Percentiles rank a stretch among this genome's conserved stretches.
Evolutionary conservation across 2,888 invertebrate genomes (phyloP).

Genomic region (Drosophila peninsularis): DNA sequence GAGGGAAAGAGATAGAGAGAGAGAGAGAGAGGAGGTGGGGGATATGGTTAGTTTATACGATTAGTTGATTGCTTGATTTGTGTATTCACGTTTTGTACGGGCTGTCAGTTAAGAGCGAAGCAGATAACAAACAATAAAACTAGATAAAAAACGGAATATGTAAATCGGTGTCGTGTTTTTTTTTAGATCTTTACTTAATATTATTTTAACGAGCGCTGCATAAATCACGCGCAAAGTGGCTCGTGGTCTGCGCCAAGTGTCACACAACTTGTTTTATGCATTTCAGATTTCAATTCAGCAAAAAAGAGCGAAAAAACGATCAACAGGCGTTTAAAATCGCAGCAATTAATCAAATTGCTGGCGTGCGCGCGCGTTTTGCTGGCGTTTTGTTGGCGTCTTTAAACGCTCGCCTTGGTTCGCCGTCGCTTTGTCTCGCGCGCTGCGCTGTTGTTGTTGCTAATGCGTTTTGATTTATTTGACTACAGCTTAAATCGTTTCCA

Average conservation of each 20-base stretch:
- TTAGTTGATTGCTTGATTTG: constrained; percentile 41
- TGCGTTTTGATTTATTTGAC: constrained; percentile 55
- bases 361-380: constrained; percentile 55
- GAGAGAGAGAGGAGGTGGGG: not conserved
- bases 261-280: constrained; percentile 36
- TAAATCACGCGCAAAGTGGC: constrained; percentile 45
- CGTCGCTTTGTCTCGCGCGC: constrained; percentile 48
- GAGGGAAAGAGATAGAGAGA: not conserved
- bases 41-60: constrained; percentile 16
- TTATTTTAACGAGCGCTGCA: constrained; percentile 42
- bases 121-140: constrained; percentile 4
- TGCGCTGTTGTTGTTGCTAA: constrained; percentile 30
- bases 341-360: constrained; percentile 65
- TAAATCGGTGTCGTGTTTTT: constrained; percentile 27
- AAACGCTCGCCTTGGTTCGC: constrained; percentile 30
- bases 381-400: constrained; percentile 55
- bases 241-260: constrained; percentile 41
- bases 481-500: constrained; percentile 46
- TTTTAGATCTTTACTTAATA: constrained; percentile 7
- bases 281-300: constrained; percentile 20
- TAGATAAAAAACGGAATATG: constrained; percentile 28
- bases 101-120: constrained; percentile 44
- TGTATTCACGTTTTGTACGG: constrained; percentile 23
- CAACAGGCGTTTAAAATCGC: constrained; percentile 17
- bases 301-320: constrained; percentile 26